A percentile compares a stretch with the other conserved stretches of the same genome.
Conservation (phyloP, 2,888 invertebrate genomes). For the Philereme vetulata region DNA sequence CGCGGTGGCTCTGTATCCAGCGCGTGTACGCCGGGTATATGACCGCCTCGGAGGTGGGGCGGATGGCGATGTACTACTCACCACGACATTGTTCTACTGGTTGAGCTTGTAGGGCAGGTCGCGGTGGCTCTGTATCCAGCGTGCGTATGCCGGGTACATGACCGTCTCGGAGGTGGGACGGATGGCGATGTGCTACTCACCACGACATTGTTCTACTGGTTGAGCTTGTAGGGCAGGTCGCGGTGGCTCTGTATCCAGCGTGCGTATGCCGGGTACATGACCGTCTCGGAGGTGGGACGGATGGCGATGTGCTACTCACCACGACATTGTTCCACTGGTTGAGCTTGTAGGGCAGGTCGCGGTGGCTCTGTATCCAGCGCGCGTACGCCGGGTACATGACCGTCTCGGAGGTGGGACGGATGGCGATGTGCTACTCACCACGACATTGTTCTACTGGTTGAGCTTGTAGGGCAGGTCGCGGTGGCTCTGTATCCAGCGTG, state of each 20-base stretch:
- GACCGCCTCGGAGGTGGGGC: slow-evolving; percentile 99
- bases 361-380: too few relatives aligned
- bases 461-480: slow-evolving; percentile 97
- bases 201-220: slow-evolving; percentile 99
- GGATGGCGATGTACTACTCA: slow-evolving; percentile 90
- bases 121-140: slow-evolving; percentile 98
- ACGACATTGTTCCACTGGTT: too few relatives aligned
- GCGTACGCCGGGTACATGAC: too few relatives aligned
- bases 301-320: slow-evolving; percentile 89
- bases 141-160: slow-evolving; percentile 86
- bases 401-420: too few relatives aligned
- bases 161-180: too few relatives aligned
- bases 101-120: slow-evolving; percentile 98
- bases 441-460: slow-evolving; percentile 99
- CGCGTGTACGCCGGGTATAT: slow-evolving; percentile 99
- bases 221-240: slow-evolving; percentile 97
- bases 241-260: slow-evolving; percentile 99
- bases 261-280: slow-evolving; percentile 99
- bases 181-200: slow-evolving; percentile 71
- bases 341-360: too few relatives aligned
- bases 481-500: slow-evolving; percentile 99
- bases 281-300: slow-evolving; percentile 99
- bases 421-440: slow-evolving; percentile 82
- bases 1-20: slow-evolving; percentile 99
- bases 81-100: slow-evolving; percentile 99